phyloP scores from a whole-genome alignment of 2,888 invertebrate species.

The Chrysolina oricalcia region DNA sequence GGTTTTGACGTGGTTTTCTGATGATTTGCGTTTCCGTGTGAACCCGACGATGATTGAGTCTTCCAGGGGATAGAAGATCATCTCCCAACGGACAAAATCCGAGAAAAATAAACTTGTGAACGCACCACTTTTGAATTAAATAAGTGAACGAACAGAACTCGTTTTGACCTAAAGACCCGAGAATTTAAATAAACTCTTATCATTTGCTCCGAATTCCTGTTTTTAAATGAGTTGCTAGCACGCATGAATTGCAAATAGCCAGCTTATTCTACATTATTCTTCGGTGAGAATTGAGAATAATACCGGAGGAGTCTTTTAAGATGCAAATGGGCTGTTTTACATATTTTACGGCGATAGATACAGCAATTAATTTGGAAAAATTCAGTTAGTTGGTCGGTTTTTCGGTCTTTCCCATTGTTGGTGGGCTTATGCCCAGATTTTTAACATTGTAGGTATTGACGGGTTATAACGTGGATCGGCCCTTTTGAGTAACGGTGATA shows the following conservation, averaged over 20 bases:
- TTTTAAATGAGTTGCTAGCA: slow-evolving; percentile 33
- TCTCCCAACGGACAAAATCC: background rate
- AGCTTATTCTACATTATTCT: slow-evolving; percentile 25
- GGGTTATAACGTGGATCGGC: background rate
- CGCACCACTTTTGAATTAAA: background rate
- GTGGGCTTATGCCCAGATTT: background rate
- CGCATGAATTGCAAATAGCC: slow-evolving; percentile 34
- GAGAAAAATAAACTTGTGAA: background rate
- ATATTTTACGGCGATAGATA: slow-evolving; percentile 21
- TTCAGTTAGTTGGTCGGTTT: background rate
- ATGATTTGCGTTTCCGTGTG: too few relatives aligned
- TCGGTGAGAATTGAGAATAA: slow-evolving; percentile 5
- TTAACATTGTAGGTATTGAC: background rate
- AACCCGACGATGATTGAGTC: too few relatives aligned
- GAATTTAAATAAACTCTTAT: slow-evolving; percentile 35
- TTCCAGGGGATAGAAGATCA: background rate
- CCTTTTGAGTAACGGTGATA: background rate
- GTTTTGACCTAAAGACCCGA: slow-evolving; percentile 29
- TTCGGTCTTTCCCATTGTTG: background rate
- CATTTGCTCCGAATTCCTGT: slow-evolving; percentile 36
- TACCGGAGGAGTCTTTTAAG: slow-evolving; percentile 11
- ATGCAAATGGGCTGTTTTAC: slow-evolving; percentile 28
- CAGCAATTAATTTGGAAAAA: slow-evolving; percentile 30
- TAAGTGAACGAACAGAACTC: slow-evolving; percentile 7
- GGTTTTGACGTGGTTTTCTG: too few relatives aligned